Evolutionary conservation across 2,888 invertebrate genomes (phyloP).

Genomic region (Mycalesis mineus): DNA sequence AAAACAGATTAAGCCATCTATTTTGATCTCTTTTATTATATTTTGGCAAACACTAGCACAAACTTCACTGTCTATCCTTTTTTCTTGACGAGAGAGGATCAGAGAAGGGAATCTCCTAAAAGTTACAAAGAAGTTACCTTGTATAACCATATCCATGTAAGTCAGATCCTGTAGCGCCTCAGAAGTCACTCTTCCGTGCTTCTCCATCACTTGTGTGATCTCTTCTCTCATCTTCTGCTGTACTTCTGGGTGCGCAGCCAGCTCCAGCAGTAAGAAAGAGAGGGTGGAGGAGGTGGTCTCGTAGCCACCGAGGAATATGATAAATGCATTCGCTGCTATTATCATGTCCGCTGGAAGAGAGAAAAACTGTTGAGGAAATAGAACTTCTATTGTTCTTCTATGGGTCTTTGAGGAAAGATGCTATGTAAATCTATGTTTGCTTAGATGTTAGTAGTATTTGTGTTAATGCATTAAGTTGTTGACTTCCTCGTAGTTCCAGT

Average conservation of each 20-base stretch:
- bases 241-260: conserved; percentile 70
- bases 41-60: no score
- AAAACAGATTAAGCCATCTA: no score
- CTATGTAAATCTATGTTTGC: no score
- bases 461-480: no score
- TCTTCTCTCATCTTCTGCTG: conserved; percentile 74
- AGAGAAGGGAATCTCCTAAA: no score
- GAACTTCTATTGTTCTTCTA: no score
- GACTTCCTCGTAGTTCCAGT: no score
- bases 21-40: no score
- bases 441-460: no score
- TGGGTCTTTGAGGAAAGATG: no score
- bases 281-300: conserved; percentile 80
- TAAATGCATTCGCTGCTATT: conserved; percentile 77
- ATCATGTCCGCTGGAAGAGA: conserved; percentile 67
- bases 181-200: conserved; percentile 60
- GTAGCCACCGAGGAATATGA: conserved; percentile 80
- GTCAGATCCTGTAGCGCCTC: conserved; percentile 73
- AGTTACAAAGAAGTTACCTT: conserved; percentile 47
- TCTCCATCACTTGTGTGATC: conserved; percentile 53
- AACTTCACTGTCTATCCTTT: no score
- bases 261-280: conserved; percentile 75
- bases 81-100: no score
- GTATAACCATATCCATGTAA: conserved; percentile 78
- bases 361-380: not conserved